phyloP scores from a whole-genome alignment of 2,888 invertebrate genomes.

The Uropetala carovei region DNA sequence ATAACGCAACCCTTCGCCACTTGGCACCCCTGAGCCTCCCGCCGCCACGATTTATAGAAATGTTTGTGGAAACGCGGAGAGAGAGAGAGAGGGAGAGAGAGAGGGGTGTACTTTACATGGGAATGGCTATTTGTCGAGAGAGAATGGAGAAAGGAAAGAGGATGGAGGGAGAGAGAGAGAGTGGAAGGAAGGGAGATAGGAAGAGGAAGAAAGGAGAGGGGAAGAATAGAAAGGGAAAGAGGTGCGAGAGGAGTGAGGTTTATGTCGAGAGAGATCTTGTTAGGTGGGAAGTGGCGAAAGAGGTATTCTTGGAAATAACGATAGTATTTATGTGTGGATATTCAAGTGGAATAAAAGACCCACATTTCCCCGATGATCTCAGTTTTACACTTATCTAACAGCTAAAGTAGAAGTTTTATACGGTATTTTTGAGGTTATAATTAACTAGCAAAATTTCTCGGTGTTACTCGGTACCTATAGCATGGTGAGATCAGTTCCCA shows the following conservation, averaged over 20 bases:
- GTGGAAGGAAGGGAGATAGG: not conserved
- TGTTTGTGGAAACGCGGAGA: slow-evolving; percentile 5
- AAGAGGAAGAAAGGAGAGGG: not conserved
- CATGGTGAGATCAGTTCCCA: too few relatives aligned
- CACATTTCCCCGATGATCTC: too few relatives aligned
- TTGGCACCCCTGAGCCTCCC: slow-evolving; percentile 33
- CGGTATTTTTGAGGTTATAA: too few relatives aligned
- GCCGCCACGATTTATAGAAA: slow-evolving; percentile 39
- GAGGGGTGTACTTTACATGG: slow-evolving; percentile 16
- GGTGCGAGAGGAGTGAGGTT: not conserved
- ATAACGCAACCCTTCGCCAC: not conserved
- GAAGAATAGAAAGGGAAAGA: not conserved
- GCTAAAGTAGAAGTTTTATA: too few relatives aligned
- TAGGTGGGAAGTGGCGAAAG: not conserved
- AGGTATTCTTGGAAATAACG: too few relatives aligned
- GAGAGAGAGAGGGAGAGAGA: not conserved
- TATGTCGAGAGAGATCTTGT: not conserved
- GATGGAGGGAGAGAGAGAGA: not conserved
- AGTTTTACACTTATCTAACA: too few relatives aligned
- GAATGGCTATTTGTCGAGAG: slow-evolving; percentile 39
- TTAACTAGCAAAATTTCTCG: too few relatives aligned
- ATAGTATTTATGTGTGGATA: too few relatives aligned
- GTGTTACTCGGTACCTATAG: too few relatives aligned
- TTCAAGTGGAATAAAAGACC: too few relatives aligned
- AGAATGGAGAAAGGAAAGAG: not conserved